Evolutionary conservation across 2,797 vertebrate genomes (phyloP).

Genomic region (Neosalanx taihuensis): DNA sequence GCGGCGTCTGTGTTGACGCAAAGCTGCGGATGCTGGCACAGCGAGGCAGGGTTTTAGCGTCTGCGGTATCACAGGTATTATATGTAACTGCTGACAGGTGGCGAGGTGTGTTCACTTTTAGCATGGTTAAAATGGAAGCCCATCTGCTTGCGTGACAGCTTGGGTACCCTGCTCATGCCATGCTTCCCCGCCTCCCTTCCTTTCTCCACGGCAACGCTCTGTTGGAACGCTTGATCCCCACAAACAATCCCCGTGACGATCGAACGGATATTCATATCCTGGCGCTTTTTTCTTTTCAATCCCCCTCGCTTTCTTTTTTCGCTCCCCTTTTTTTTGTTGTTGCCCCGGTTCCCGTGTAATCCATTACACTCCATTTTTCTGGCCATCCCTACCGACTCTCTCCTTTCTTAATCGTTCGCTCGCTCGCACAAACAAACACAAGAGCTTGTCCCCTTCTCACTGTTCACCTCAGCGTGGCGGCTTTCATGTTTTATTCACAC

Average conservation of each 20-base stretch:
- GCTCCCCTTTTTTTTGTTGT: background rate
- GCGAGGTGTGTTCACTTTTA: conserved; percentile 13
- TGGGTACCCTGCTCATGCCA: conserved; percentile 7
- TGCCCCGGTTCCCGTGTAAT: background rate
- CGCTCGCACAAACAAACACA: background rate
- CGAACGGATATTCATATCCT: conserved; percentile 22
- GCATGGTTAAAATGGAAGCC: conserved; percentile 31
- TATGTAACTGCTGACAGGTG: conserved; percentile 2
- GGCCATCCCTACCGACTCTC: background rate
- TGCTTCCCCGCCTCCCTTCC: background rate
- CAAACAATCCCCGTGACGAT: conserved; percentile 22
- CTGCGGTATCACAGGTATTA: background rate
- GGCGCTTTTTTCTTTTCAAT: background rate
- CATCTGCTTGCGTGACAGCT: conserved; percentile 6
- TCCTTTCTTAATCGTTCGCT: background rate
- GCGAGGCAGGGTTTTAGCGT: background rate
- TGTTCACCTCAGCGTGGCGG: background rate
- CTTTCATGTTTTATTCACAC: conserved; percentile 31
- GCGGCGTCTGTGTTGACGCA: background rate
- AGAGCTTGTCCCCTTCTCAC: background rate
- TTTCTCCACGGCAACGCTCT: background rate
- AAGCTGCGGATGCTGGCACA: background rate
- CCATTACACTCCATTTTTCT: background rate
- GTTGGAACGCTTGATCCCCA: conserved; percentile 12
- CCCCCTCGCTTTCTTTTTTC: background rate